Conservation (phyloP, 2,888 invertebrate species). For the Troides aeacus region DNA sequence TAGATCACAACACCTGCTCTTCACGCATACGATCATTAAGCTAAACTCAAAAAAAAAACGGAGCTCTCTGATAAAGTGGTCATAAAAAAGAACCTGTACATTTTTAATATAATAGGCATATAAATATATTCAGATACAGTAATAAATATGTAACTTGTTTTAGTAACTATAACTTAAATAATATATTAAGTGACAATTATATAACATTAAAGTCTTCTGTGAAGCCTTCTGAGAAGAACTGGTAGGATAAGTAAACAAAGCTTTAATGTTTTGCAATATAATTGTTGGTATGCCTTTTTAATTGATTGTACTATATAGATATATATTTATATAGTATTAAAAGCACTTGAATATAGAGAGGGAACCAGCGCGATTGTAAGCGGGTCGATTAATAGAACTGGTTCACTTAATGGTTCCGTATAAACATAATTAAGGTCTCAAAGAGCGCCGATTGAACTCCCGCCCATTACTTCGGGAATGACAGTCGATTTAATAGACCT, state of each 20-base stretch:
- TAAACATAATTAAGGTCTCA: slow-evolving; percentile 76
- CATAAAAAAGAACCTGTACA: neutral
- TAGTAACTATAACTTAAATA: too few relatives aligned
- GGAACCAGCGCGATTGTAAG: slow-evolving; percentile 46
- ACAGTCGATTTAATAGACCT: slow-evolving; percentile 61
- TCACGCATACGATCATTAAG: neutral
- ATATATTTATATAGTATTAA: slow-evolving; percentile 1
- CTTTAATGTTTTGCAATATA: neutral
- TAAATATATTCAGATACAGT: too few relatives aligned
- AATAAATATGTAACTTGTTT: too few relatives aligned
- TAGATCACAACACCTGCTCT: slow-evolving; percentile 38
- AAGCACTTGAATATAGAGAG: slow-evolving; percentile 18
- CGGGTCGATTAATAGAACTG: slow-evolving; percentile 63
- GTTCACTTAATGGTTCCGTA: slow-evolving; percentile 66
- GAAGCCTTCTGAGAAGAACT: too few relatives aligned
- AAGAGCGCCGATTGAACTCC: slow-evolving; percentile 66
- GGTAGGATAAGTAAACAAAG: too few relatives aligned
- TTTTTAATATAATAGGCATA: too few relatives aligned
- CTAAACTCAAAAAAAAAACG: neutral
- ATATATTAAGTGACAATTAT: too few relatives aligned
- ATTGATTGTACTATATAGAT: neutral
- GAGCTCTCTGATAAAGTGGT: neutral
- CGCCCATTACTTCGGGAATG: slow-evolving; percentile 60
- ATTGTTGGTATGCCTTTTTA: neutral
- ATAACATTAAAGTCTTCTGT: too few relatives aligned